Base-by-base conservation (phyloP, 2,113 vertebrate genomes). In the Lanius ludovicianus region DNA sequence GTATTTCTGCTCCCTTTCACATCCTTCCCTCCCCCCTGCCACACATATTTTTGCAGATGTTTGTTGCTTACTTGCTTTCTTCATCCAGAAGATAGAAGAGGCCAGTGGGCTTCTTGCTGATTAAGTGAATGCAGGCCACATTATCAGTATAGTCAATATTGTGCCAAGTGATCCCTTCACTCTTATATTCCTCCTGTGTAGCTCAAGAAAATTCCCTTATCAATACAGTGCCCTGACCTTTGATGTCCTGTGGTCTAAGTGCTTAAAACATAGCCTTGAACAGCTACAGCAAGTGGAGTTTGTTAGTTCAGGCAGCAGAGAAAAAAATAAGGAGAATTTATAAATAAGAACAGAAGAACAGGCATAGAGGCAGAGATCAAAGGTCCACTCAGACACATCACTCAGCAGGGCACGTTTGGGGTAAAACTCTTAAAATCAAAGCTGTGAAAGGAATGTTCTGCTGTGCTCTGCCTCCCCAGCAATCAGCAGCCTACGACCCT, bases 131-230 rank as follows among this genome's bases (percentile, higher is more conserved):
- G 90, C 99, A 99, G 95, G 99, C 99, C 84, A 99, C 99, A 1
- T 99, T 99, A 98, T 99, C 99, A 3, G 98, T 99, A 95, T 99
- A 99, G 97, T 99, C 98, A 15, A 99, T 99, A 98, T 99, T 99
- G 98, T 99, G 99, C 99, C 99, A 99, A 9, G 98, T 97, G 95
- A 99, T 99, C 46, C 99, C 99, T 97, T 99, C 99, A 9, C 98
- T 97, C 98, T 99, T 98, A 96, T 99, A 99, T 67, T 99, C 99
- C 93, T 99, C 99, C 99, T 99, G 97, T 14, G 76, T 88, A 67
- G 74, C 55, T 93, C 97, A 95, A 97, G 79, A 95, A 91, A 94
- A 95, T 91, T 86, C 73, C 60, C 76, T 90, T 49, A 74, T 96
- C 87, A 97, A 89, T 89, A 92, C 62, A 91, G 57, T 46, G 50